These are phyloP conservation scores for Teleiodes luculella DNA, from an alignment of 2,888 invertebrate species.

Conservation along the genomic window DNA sequence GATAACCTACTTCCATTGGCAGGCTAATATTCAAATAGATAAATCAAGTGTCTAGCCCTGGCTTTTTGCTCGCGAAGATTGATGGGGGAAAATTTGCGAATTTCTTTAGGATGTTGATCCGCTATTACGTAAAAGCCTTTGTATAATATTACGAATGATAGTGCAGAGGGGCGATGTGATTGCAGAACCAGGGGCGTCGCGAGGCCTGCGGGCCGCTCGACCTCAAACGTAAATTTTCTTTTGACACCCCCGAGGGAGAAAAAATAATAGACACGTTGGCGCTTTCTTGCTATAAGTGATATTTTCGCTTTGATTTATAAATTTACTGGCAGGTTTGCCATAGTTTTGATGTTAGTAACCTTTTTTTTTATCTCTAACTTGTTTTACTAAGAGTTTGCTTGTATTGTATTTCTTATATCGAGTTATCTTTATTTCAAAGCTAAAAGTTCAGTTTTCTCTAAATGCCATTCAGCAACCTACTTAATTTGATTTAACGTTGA, in stretches of 20 bases:
- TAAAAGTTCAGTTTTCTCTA: no score
- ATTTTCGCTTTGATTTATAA: background rate
- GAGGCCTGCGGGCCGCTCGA: background rate
- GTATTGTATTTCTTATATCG: no score
- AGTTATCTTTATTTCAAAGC: no score
- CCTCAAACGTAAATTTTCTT: conserved; percentile 7
- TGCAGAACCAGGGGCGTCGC: conserved; percentile 31
- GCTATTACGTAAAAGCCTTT: conserved; percentile 49
- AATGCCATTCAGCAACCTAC: no score
- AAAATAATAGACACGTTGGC: background rate
- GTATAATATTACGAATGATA: conserved; percentile 44
- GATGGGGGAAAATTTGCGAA: conserved; percentile 56
- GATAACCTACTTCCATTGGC: conserved; percentile 42
- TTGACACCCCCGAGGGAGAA: background rate
- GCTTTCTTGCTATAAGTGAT: background rate
- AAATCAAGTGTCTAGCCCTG: conserved; percentile 59
- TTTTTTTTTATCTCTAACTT: no score
- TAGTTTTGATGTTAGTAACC: background rate
- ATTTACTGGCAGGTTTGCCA: background rate
- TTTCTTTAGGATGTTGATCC: conserved; percentile 49
- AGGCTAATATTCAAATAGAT: conserved; percentile 70
- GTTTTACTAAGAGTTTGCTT: no score
- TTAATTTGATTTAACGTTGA: no score
- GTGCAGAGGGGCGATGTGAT: conserved; percentile 42
- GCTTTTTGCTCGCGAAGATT: conserved; percentile 64